Evolutionary conservation across 2,797 vertebrate species (phyloP).

Genomic region (Megaceryle alcyon): DNA sequence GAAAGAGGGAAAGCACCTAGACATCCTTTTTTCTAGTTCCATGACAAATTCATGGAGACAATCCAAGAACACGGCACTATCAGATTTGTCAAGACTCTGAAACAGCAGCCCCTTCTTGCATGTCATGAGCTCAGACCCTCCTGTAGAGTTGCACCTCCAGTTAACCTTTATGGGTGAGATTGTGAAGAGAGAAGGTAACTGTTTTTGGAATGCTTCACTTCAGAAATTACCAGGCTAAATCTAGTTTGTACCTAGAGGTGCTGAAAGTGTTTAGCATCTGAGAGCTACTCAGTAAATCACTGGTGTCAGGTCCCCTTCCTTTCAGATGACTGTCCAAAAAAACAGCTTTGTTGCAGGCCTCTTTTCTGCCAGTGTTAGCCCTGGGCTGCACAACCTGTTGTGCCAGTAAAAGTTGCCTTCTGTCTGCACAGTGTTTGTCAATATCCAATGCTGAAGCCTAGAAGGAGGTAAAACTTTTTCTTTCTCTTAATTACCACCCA

Average conservation of each 20-base stretch:
- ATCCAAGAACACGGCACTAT: not conserved
- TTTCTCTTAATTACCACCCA: not conserved
- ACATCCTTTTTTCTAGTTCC: not conserved
- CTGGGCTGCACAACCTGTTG: not conserved
- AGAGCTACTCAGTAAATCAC: not conserved
- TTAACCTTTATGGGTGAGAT: not conserved
- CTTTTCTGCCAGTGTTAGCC: not conserved
- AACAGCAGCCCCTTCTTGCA: not conserved
- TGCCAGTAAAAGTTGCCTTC: conserved; percentile 47
- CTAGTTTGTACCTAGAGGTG: not conserved
- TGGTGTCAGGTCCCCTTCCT: not conserved
- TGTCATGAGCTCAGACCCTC: not conserved
- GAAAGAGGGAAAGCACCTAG: not conserved
- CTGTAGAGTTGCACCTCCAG: not conserved
- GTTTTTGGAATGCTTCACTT: not conserved
- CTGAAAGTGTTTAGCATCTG: conserved; percentile 1
- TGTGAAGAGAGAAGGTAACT: not conserved
- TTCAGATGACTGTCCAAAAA: conserved; percentile 5
- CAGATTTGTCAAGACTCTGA: not conserved
- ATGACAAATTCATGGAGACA: not conserved
- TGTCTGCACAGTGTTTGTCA: conserved; percentile 16
- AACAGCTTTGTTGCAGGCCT: not conserved
- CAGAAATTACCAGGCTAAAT: not conserved
- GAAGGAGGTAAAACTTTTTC: not conserved
- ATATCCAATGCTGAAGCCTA: not conserved